These are phyloP conservation scores for Tetrao urogallus DNA, from an alignment of 2,113 vertebrate species.

Conservation along the genomic window DNA sequence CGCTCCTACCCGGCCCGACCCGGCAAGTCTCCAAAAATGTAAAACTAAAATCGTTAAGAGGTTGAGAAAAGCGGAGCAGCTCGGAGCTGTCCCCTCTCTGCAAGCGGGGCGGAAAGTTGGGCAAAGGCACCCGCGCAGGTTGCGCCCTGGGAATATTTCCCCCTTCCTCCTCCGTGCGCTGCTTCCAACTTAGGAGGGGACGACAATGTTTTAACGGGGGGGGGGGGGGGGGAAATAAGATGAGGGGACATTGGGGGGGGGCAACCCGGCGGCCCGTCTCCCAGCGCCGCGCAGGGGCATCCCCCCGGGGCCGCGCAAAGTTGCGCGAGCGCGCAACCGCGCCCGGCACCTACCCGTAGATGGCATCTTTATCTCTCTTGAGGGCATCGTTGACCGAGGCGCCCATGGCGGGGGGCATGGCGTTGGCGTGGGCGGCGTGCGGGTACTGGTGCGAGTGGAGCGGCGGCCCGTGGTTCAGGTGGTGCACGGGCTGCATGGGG, in stretches of 20 bases:
- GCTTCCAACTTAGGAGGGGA: background rate
- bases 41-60: background rate
- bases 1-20: background rate
- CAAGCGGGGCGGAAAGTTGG: constrained; percentile 43
- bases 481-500: constrained; percentile 97
- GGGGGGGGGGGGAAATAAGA: no score
- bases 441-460: constrained; percentile 97
- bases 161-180: background rate
- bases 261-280: background rate
- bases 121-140: constrained; percentile 35
- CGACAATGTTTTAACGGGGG: background rate
- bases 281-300: background rate
- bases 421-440: constrained; percentile 95
- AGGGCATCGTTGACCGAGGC: constrained; percentile 98
- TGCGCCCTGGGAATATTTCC: constrained; percentile 37
- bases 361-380: constrained; percentile 99
- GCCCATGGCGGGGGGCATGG: constrained; percentile 96
- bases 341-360: constrained; percentile 92
- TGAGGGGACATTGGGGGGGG: no score
- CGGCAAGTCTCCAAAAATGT: background rate
- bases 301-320: background rate
- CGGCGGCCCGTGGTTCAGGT: constrained; percentile 96
- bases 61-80: background rate
- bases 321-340: background rate
- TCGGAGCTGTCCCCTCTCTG: background rate